Base-by-base conservation (phyloP, 2,888 invertebrate genomes). In the Ernsta delagoae region DNA sequence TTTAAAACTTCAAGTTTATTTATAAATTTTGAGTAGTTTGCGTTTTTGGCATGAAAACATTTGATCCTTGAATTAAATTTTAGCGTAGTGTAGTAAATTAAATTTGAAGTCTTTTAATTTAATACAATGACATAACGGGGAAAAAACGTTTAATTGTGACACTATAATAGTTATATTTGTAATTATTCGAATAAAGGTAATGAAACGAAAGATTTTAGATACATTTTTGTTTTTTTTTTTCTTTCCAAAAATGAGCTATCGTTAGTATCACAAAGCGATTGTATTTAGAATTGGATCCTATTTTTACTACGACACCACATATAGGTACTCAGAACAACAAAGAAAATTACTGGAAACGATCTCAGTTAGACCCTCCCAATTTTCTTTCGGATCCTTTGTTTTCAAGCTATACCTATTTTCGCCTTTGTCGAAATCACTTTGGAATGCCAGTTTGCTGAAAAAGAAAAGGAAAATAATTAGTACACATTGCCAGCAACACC, bases 391-490 rank as follows among this genome's bases (percentile, higher is more conserved):
- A 72, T 79, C 83, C 83, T 86, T 88, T 89, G 87, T 87, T 87
- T 85, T 78, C 78, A 76, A 77, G 79, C 78, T 74, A 70, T 74
- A 74, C 71, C 78, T 75, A 57, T 12, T 36, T 72, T 75, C 75
- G 75, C 79, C 80, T 83, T 85, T 80, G 79, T 81, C 84, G 81
- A 83, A 86, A 86, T 86, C 81, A 79, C 79, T 86, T 86, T 82
- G 78, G 79, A 85, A 85, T 81, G 79, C 79, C 79, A 81, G 79
- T 80, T 81, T 74, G 72, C 74, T 74, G 72, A 78, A 83, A 82
- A 87, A 87, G 79, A 89, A 88, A n/a, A 86, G 84, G 76, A 81
- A 86, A 83, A 85, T 88, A 87, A 89, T 88, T 87, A 87, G 79
- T 79, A 73, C 67, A 73, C 72, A 76, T 79, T 78, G 77, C 74